Percentiles rank a stretch among this genome's conserved stretches.
Evolutionary conservation across 2,113 vertebrate species (phyloP).

Genomic region (Ptychochromis oligacanthus): DNA sequence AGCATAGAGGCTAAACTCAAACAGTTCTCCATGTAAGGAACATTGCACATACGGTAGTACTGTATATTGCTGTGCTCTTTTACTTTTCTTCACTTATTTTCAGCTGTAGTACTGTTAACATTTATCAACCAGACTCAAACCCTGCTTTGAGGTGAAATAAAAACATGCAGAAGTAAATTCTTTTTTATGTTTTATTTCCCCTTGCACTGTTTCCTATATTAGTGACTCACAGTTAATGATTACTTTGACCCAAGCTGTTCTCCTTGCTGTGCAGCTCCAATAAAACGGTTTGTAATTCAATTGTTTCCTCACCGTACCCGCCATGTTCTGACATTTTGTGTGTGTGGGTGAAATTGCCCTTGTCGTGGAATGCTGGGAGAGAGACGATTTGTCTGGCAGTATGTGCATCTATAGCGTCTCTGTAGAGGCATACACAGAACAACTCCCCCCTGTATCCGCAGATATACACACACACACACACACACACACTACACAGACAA

Average conservation of each 20-base stretch:
- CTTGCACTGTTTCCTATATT: not conserved
- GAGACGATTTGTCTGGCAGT: slow-evolving; percentile 57
- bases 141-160: not conserved
- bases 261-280: not conserved
- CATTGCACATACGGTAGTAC: not conserved
- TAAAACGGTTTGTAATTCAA: slow-evolving; percentile 7
- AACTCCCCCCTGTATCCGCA: not conserved
- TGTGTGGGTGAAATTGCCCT: slow-evolving; percentile 28
- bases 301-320: not conserved
- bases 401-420: slow-evolving; percentile 53
- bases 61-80: not conserved
- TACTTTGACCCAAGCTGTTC: slow-evolving; percentile 8
- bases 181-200: rapidly evolving
- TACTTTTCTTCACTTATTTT: not conserved
- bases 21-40: slow-evolving; percentile 93
- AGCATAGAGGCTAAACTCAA: slow-evolving; percentile 97
- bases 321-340: slow-evolving; percentile 36
- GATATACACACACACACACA: slow-evolving; percentile 31
- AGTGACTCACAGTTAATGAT: not conserved
- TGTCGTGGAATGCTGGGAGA: slow-evolving; percentile 46
- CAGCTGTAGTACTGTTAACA: not conserved
- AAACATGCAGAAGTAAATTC: not conserved
- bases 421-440: slow-evolving; percentile 16
- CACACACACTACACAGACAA: slow-evolving; percentile 51
- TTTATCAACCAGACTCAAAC: not conserved